Conservation (phyloP, 2,888 invertebrate genomes). For the Sinodicranocentrus sp. region DNA sequence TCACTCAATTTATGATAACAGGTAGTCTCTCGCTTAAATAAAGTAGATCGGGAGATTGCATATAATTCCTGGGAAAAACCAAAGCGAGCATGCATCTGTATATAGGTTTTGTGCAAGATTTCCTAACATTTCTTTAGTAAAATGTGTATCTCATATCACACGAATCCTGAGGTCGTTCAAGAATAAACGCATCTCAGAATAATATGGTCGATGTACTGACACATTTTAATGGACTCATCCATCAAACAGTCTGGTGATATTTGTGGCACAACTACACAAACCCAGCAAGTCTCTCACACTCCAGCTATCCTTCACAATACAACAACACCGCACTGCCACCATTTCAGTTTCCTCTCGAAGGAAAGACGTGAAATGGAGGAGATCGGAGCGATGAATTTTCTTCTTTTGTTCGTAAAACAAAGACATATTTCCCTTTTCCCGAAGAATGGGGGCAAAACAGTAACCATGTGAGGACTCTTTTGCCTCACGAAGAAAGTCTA, state of each 20-base stretch:
- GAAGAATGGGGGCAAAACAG: neutral
- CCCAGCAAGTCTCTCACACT: too few species aligned
- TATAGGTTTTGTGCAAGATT: neutral
- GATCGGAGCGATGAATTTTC: conserved; percentile 7
- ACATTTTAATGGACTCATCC: conserved; percentile 45
- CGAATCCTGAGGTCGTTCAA: too few species aligned
- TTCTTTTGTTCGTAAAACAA: conserved; percentile 32
- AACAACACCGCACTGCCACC: too few species aligned
- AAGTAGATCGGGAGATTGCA: too few species aligned
- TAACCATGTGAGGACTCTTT: too few species aligned
- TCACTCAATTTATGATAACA: neutral
- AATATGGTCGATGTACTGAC: conserved; percentile 1
- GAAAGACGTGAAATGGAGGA: neutral
- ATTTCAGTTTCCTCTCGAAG: too few species aligned
- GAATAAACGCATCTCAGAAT: conserved; percentile 4
- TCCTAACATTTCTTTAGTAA: neutral
- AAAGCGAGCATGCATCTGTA: neutral
- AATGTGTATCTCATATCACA: too few species aligned
- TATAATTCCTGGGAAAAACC: neutral
- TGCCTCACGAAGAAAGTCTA: too few species aligned
- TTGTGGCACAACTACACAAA: neutral
- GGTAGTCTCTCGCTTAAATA: too few species aligned
- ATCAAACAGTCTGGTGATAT: conserved; percentile 22
- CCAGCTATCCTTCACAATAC: neutral
- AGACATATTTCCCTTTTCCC: neutral